Evolutionary conservation across 2,113 vertebrate species (phyloP).

Genomic region (Heterotis niloticus): DNA sequence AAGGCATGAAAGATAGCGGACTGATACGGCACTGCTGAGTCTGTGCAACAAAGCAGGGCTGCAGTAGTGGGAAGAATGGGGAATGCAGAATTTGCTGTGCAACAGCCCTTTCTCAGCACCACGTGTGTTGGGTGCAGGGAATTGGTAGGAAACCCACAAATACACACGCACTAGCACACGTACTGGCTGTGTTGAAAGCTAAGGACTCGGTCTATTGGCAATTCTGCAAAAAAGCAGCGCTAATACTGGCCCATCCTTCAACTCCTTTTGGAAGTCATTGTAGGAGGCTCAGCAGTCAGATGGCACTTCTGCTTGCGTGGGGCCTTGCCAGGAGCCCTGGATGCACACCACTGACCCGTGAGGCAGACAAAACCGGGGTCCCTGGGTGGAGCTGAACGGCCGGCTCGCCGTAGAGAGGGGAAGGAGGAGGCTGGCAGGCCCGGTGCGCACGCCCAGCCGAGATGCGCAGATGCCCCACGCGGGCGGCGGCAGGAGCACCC

Average conservation of each 20-base stretch:
- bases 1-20: too few species aligned
- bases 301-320: conserved; percentile 20
- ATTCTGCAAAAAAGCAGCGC: background rate
- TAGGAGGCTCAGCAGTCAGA: conserved; percentile 9
- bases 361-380: background rate
- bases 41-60: too few species aligned
- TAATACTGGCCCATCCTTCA: background rate
- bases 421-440: background rate
- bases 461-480: conserved; percentile 60
- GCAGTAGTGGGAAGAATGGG: too few species aligned
- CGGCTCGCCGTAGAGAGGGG: conserved; percentile 14
- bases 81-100: too few species aligned
- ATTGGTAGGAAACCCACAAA: too few species aligned
- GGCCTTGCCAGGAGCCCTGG: background rate
- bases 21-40: too few species aligned
- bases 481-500: conserved; percentile 53
- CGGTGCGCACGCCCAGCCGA: conserved; percentile 35
- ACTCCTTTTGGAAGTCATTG: conserved; percentile 12
- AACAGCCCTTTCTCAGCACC: too few species aligned
- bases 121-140: too few species aligned
- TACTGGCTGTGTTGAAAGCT: too few species aligned
- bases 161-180: too few species aligned
- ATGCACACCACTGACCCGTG: background rate
- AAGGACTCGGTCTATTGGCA: too few species aligned
- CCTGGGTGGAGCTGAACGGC: conserved; percentile 53